phyloP scores from a whole-genome alignment of 64 coral and sea anemone genomes.

The Stylophora pistillata region DNA sequence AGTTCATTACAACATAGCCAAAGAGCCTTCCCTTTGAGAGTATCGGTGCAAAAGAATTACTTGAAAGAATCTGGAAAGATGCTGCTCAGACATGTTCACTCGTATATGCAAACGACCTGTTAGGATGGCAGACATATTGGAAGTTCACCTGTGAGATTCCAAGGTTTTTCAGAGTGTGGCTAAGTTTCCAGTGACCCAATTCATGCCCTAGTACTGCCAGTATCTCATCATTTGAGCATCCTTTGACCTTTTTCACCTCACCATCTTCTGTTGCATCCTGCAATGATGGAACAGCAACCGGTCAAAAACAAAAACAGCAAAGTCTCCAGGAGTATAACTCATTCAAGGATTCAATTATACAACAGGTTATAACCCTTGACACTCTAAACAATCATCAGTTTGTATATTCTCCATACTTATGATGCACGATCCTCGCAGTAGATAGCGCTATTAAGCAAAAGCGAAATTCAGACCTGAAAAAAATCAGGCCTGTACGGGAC shows the following conservation, averaged over 20 bases:
- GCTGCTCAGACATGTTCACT: too few relatives aligned
- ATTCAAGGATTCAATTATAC: too few relatives aligned
- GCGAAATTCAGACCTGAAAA: too few relatives aligned
- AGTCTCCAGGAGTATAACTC: neutral
- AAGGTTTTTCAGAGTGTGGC: slow-evolving; percentile 87
- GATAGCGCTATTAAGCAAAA: too few relatives aligned
- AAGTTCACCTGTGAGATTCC: slow-evolving; percentile 80
- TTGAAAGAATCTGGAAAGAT: too few relatives aligned
- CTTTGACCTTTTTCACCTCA: slow-evolving; percentile 60
- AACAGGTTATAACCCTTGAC: too few relatives aligned
- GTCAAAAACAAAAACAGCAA: neutral
- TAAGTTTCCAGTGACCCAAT: slow-evolving; percentile 92
- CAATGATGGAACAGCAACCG: neutral
- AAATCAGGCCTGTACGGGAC: too few relatives aligned
- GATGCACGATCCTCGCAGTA: too few relatives aligned
- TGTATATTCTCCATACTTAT: too few relatives aligned
- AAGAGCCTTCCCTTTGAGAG: neutral
- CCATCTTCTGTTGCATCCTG: slow-evolving; percentile 3
- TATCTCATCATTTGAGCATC: slow-evolving; percentile 95
- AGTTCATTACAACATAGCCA: neutral
- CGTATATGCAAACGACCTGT: too few relatives aligned
- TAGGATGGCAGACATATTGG: neutral
- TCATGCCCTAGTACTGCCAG: slow-evolving; percentile 89
- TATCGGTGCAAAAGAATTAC: too few relatives aligned
- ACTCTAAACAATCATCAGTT: too few relatives aligned